Percentiles rank a stretch among this genome's conserved stretches.
These are phyloP conservation scores for Sarotherodon lohbergeri DNA, from an alignment of 2,113 vertebrate genomes.

Conservation along the genomic window DNA sequence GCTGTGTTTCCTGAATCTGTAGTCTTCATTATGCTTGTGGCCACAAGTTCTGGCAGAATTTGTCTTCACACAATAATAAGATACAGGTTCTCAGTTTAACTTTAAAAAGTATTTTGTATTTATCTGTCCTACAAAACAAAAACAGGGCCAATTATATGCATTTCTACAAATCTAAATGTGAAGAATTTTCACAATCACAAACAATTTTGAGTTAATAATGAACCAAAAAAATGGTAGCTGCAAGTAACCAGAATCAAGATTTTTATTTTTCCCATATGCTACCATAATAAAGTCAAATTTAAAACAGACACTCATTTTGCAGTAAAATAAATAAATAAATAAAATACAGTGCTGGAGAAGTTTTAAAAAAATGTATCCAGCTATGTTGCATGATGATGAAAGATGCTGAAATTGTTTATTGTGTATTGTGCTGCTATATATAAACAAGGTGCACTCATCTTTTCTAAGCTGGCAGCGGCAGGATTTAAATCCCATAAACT, in stretches of 20 bases:
- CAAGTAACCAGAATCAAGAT: background rate
- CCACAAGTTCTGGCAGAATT: background rate
- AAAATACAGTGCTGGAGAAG: background rate
- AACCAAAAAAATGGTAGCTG: background rate
- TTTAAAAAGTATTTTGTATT: background rate
- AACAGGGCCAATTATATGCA: background rate
- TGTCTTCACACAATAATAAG: background rate
- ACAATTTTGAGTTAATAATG: background rate
- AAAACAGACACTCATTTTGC: background rate
- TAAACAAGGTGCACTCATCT: background rate
- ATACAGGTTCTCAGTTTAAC: background rate
- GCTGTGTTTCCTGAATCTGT: background rate
- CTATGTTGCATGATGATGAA: background rate
- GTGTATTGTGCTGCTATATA: background rate
- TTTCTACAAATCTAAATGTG: background rate
- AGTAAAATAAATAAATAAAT: background rate
- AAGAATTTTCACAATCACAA: background rate
- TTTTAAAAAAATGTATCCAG: too few relatives aligned
- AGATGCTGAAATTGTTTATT: background rate
- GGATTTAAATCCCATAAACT: background rate
- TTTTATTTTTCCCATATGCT: background rate
- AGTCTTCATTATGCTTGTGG: background rate
- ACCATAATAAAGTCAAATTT: background rate
- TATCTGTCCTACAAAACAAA: background rate
- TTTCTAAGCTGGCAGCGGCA: background rate